Base-by-base conservation (phyloP, 2,888 invertebrate species). In the Aporophyla nigra region DNA sequence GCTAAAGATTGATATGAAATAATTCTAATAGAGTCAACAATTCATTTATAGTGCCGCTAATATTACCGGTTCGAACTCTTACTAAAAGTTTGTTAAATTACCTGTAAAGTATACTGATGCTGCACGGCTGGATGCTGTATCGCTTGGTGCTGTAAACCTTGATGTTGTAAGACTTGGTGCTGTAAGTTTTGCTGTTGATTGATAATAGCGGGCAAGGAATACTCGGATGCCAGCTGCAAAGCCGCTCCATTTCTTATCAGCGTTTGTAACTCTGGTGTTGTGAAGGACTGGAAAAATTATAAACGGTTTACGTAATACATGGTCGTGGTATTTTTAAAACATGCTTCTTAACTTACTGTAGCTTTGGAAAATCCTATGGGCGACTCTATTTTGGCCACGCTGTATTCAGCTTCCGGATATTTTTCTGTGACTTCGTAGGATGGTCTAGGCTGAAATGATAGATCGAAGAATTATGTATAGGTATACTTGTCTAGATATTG, bases 391-490 rank as follows among this genome's bases (percentile, higher is more conserved):
- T 94, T 96, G 16, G 93, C 91, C 70, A 93, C 86, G 59, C 92
- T 93, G 76, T 91, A 93, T 49, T 91, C 78, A 21, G 89, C 86
- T 33, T 96, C 96, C 53, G 90, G 85, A 73, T 92, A 93, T 78
- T 94, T 95, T 82, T 96, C 96, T 40, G 96, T 96, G 3, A 96
- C 96, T 89, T 96, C 96, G 81, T 96, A 96, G 2, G 92, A 90
- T 51, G 92, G 91, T 85, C 93, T 93, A 1, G 90, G 80, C 94
- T 95, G 90, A 72, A 93, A 93, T 56, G 3, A 67, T 43, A 53
- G 53, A 24, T 46, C 10, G 19, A 49, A 58, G 0, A 65, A 49
- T 33, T 33, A 33, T n/a, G n/a, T n/a, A n/a, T n/a, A n/a, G n/a
- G 16, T 33, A 14, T 54, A 9, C 10, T 49, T 65, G 10, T 24